Conservation (phyloP, 2,797 vertebrate species). For the Cyprinodon diabolis region DNA sequence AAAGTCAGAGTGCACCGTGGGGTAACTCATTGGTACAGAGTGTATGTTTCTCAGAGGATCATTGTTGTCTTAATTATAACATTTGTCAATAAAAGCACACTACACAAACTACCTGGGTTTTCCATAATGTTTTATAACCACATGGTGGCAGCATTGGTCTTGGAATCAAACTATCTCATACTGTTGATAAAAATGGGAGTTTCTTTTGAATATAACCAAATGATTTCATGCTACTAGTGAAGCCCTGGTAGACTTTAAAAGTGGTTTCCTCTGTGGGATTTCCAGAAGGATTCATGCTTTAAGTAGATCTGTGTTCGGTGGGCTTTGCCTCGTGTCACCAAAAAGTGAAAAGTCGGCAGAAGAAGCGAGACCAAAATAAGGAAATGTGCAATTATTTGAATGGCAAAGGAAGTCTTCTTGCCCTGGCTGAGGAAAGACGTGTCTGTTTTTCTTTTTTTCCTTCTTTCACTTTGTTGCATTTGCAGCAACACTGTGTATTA, state of each 20-base stretch:
- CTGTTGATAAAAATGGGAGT: neutral
- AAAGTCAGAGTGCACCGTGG: constrained; percentile 48
- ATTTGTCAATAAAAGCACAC: constrained; percentile 74
- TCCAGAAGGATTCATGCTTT: neutral
- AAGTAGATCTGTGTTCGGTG: neutral
- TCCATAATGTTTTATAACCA: constrained; percentile 56
- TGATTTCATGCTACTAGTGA: neutral
- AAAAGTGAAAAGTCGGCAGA: neutral
- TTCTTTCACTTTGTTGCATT: constrained; percentile 13
- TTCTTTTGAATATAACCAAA: neutral
- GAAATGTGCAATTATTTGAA: constrained; percentile 5
- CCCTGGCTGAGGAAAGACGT: neutral
- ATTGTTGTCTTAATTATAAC: constrained; percentile 32
- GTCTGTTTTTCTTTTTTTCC: neutral
- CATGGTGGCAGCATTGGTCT: constrained; percentile 65
- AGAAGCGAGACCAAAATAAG: neutral
- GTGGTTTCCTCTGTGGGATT: neutral
- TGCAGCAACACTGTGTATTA: constrained; percentile 3
- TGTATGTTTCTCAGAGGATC: constrained; percentile 16
- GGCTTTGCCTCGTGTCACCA: neutral
- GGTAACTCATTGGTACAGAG: constrained; percentile 14
- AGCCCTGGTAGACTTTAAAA: neutral
- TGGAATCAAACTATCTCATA: neutral
- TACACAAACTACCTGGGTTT: neutral
- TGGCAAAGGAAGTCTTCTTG: constrained; percentile 3